Evolutionary conservation across 2,113 vertebrate genomes (phyloP).

Genomic region (Pelobates fuscus): DNA sequence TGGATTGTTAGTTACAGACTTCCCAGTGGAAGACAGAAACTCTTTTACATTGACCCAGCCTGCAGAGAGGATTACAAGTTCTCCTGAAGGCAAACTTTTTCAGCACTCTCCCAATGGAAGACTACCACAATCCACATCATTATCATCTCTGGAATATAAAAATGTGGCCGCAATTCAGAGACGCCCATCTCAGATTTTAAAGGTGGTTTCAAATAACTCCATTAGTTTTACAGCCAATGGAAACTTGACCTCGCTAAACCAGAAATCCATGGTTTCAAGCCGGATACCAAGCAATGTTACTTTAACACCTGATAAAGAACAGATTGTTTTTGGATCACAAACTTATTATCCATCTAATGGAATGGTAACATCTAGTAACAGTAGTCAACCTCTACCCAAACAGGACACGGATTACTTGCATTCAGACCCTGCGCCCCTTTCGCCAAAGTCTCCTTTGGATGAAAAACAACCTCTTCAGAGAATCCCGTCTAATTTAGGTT

Average conservation of each 20-base stretch:
- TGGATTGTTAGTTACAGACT: conserved; percentile 75
- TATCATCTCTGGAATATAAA: conserved; percentile 53
- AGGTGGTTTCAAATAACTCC: conserved; percentile 44
- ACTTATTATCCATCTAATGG: conserved; percentile 44
- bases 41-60: conserved; percentile 65
- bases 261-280: conserved; percentile 46
- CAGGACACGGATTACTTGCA: conserved; percentile 56
- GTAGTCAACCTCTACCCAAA: conserved; percentile 20
- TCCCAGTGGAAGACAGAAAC: conserved; percentile 74
- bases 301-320: conserved; percentile 61
- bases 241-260: conserved; percentile 30
- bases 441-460: conserved; percentile 52
- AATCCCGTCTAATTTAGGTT: conserved; percentile 58
- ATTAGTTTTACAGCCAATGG: conserved; percentile 50
- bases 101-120: conserved; percentile 55
- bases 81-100: conserved; percentile 53
- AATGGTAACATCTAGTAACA: neutral
- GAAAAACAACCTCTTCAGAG: conserved; percentile 53
- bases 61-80: conserved; percentile 60
- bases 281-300: conserved; percentile 48
- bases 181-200: conserved; percentile 44
- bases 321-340: conserved; percentile 53
- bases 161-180: conserved; percentile 58
- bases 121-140: neutral
- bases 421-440: conserved; percentile 49